Evolutionary conservation across 2,113 vertebrate species (phyloP), one percentile per base, ranked within the genome.

Genomic region (Odontophorus gujanensis): DNA sequence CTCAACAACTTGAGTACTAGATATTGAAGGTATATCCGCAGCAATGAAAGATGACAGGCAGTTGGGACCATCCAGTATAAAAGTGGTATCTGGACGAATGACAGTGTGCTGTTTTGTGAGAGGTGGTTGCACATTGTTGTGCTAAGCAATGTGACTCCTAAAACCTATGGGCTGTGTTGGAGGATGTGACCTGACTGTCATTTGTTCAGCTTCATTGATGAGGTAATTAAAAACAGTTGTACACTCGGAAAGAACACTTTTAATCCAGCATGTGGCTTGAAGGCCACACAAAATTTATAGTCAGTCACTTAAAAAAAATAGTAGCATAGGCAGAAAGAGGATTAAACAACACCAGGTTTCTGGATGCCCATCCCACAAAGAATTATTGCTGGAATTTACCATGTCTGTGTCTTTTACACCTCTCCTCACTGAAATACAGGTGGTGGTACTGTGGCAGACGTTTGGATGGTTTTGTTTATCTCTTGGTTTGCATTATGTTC

Each of bases 151-250:
- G 80, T 38, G 68, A 77, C 95, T 93, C 92, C 22, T 97, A 97
- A 97, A 97, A 97, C 83, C 96, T 97, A 96, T 63, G 94, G 97
- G 89, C 96, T 93, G 67, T 96, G 85, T 58, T 95, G 84, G 58
- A 71, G 43, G 4, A 43, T 93, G 43, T 96, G 92, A 95, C 93
- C 94, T 94, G 79, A 81, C 83, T 84, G 61, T 73, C 22, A 4
- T 79, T 95, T 94, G 94, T 97, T 97, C 94, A 79, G 96, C 96
- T 96, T 96, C 96, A 95, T 62, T 96, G 79, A 73, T 30, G 10
- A 66, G 38, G 42, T 97, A 97, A 97, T 97, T 97, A 97, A 97
- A 97, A 98, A 78, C 78, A 96, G 92, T 89, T 91, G 67, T 75
- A 40, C 75, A 48, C 14, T 95, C 89, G 14, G 85, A 95, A 94